These are phyloP conservation scores for Cinclus mexicanus DNA, from an alignment of 2,113 vertebrate species.

Conservation along the genomic window DNA sequence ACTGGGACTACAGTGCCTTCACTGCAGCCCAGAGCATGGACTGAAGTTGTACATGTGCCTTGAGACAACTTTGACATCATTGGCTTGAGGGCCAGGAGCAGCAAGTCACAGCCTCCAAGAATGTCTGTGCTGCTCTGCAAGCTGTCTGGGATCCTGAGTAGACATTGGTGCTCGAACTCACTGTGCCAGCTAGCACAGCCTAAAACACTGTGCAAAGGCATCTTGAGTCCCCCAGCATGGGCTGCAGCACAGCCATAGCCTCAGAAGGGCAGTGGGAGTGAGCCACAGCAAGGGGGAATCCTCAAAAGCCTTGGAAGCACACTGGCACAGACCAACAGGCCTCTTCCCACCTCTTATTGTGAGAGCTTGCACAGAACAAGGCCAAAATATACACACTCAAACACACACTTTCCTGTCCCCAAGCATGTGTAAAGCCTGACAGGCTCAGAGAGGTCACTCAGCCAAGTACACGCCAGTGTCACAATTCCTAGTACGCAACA, in stretches of 20 bases:
- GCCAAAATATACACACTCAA: background rate
- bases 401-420: background rate
- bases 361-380: background rate
- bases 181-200: background rate
- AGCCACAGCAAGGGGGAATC: background rate
- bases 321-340: background rate
- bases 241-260: background rate
- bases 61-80: background rate
- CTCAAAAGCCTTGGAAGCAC: background rate
- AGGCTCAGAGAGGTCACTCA: background rate
- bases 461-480: background rate
- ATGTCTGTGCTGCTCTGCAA: background rate
- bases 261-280: background rate
- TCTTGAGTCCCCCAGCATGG: fast-evolving
- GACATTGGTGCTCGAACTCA: background rate
- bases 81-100: background rate
- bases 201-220: background rate
- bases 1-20: background rate
- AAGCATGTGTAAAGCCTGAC: background rate
- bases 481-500: background rate
- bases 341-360: background rate
- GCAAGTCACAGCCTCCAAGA: background rate
- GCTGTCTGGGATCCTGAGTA: background rate
- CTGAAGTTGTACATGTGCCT: background rate
- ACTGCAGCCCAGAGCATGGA: background rate